phyloP scores from a whole-genome alignment of 2,888 invertebrate genomes.

The Himalopsyche kuldschensis region DNA sequence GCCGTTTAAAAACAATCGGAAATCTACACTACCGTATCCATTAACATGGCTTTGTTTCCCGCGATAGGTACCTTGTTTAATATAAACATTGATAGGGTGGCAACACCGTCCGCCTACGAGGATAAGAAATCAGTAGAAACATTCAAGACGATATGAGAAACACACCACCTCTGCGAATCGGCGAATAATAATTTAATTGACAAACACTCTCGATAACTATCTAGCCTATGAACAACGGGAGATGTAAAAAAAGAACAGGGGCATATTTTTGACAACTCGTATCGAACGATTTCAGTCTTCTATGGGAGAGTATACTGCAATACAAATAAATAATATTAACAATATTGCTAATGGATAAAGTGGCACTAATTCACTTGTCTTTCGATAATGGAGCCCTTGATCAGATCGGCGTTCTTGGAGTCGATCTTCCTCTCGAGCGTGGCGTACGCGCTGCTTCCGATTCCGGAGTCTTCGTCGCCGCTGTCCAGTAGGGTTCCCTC shows the following conservation, averaged over 20 bases:
- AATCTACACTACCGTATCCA: background rate
- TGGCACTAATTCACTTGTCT: slow-evolving; percentile 24
- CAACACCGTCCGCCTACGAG: background rate
- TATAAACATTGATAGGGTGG: background rate
- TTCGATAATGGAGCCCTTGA: slow-evolving; percentile 12
- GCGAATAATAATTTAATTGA: background rate
- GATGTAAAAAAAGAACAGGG: background rate
- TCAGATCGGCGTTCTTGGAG: slow-evolving; percentile 4
- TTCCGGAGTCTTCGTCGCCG: slow-evolving; percentile 68
- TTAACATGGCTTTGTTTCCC: background rate
- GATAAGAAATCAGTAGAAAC: background rate
- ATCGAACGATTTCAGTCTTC: slow-evolving; percentile 20
- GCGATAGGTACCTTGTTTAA: background rate
- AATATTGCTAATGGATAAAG: slow-evolving; percentile 11
- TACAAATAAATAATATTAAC: background rate
- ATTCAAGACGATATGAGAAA: background rate
- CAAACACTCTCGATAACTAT: background rate
- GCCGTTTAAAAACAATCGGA: background rate
- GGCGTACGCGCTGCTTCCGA: slow-evolving; percentile 64
- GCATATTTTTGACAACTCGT: background rate
- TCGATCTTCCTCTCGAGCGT: slow-evolving; percentile 57
- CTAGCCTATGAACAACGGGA: background rate
- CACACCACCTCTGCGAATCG: background rate
- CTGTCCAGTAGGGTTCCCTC: slow-evolving; percentile 66
- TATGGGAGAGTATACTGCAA: background rate